Conservation (phyloP, 2,797 vertebrate genomes). For the Heteromormyrus szaboi region DNA sequence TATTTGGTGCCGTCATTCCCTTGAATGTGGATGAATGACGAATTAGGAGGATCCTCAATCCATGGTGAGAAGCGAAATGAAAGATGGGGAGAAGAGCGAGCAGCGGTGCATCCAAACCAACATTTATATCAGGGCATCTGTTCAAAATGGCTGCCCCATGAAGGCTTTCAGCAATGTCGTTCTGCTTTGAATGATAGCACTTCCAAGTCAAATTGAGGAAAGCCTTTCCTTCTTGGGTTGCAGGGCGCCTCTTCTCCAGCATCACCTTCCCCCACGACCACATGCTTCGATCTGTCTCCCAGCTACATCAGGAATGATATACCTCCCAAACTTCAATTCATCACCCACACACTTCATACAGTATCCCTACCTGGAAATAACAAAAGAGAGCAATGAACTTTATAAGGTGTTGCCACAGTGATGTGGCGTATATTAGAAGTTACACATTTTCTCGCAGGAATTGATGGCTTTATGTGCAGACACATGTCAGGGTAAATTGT, state of each 20-base stretch:
- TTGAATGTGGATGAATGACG: background rate
- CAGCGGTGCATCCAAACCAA: background rate
- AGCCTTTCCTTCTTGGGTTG: background rate
- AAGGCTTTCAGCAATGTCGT: background rate
- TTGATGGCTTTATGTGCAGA: background rate
- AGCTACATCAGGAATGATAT: background rate
- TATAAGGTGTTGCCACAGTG: background rate
- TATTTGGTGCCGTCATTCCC: background rate
- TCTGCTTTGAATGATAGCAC: background rate
- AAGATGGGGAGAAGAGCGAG: background rate
- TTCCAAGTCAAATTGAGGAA: background rate
- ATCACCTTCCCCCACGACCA: background rate
- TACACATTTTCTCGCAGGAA: background rate
- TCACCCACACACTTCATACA: background rate
- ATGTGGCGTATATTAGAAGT: background rate
- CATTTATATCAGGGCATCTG: background rate
- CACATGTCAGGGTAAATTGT: background rate
- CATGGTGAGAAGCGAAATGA: background rate
- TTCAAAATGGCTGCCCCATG: background rate
- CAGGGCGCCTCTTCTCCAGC: background rate
- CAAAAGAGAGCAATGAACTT: background rate
- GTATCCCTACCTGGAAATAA: background rate
- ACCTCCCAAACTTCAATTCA: constrained; percentile 8
- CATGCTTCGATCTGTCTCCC: background rate
- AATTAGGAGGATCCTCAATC: background rate